Base-by-base conservation (phyloP, 92 coral and sea anemone genomes). In the Phenganax stokvisi region DNA sequence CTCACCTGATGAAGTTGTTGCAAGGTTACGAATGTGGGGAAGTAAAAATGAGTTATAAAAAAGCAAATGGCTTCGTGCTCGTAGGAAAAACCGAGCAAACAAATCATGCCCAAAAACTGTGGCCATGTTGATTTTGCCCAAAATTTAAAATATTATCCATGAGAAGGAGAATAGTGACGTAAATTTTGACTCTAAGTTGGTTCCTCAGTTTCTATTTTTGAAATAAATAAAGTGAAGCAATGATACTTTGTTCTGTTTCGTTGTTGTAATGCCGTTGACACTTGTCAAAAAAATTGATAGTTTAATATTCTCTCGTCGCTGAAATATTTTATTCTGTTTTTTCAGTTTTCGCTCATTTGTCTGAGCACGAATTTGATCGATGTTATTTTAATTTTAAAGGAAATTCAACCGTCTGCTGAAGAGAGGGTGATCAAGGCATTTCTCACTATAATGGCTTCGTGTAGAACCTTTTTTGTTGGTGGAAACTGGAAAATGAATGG, bases 401-500 rank as follows among this genome's bases (percentile, higher is more conserved):
- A 61, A 7, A 8, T 6, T 7, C 10, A 37, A n/a, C 47, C 8
- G 56, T 51, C 37, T 44, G 30, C 30, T 37, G 47, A 37, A 37
- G 47, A 37, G 47, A 37, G 47, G 47, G 47, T 1, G 47, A 37
- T 37, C 47, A 37, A 37, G 47, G 5, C 47, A 37, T 37, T 37
- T 37, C 47, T 37, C 47, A 37, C 47, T 37, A 55, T 12, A 7
- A 76, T 76, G 83, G 83, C 83, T 63, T 79, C 83, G 7, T 52
- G 51, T 51, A 63, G 99, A 57, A 96, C 83, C 57, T 96, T 96
- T 78, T 96, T 96, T 77, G 99, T 96, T 37, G 99, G 99, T 64
- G 99, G 99, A 29, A 96, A 96, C 92, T 96, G 99, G 99, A 96
- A 96, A 83, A 96, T 96, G 99, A 96, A 96, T 77, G 99, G 99